Base-by-base conservation (phyloP, 1,140 invertebrate species). In the Brachionus calyciflorus region DNA sequence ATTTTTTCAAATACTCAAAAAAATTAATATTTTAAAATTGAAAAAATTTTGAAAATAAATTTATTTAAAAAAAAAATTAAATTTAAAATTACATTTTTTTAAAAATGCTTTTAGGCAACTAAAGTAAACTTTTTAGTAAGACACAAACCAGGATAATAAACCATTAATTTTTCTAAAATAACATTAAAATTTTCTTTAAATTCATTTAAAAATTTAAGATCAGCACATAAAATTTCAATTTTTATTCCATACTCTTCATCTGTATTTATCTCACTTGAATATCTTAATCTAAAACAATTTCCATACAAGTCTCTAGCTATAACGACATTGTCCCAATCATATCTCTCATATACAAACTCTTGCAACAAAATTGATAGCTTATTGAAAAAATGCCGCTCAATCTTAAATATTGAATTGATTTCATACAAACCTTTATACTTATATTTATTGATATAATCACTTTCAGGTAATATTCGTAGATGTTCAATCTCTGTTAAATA, bases 301-400 rank as follows among this genome's bases (percentile, higher is more conserved):
- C 28, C 28, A 21, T 73, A 19, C 17, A 73, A 19, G 24, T 49
- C 51, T 21, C 69, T 49, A 10, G 46, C 69, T 19, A 73, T 73
- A 7, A 73, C 24, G 0, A 51, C 46, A 40, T 73, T 28, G n/a
- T 51, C 10, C 69, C 69, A 73, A 21, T 73, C 69, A 9, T 41
- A 49, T 51, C 69, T 30, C 19, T 73, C 69, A 41, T 9, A 73
- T 10, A 49, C n/a, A 9, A 51, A 24, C 6, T 37, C 19, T 21
- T 73, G 69, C 12, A 73, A 19, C 28, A 73, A 51, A 40, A 37
- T 33, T 21, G 69, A 73, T 24, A 73, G 37, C 17, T 51, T 73
- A 21, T 24, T 49, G 26, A 73, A 73, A 33, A 73, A 40, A 33
- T 49, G 46, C 24, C 28, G 51, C 19, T 55, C 33, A 7, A 73